These are phyloP conservation scores for Serinus canaria DNA, from an alignment of 2,113 vertebrate species.

Conservation along the genomic window DNA sequence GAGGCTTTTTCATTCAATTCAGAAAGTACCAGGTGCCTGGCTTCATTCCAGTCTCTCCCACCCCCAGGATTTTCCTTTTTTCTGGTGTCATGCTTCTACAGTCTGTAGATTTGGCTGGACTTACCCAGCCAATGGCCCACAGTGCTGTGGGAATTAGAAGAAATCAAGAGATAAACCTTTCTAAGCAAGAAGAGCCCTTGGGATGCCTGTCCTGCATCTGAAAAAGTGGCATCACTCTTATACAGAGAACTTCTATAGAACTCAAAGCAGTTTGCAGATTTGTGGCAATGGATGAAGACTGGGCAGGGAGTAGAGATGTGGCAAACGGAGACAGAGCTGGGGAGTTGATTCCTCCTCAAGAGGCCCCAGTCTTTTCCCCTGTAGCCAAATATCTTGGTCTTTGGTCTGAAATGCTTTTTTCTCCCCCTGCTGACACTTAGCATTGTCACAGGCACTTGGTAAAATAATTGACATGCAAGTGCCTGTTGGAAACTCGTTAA, in stretches of 20 bases:
- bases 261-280: neutral
- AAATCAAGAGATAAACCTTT: neutral
- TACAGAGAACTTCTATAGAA: neutral
- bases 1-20: neutral
- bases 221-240: neutral
- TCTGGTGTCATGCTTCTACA: neutral
- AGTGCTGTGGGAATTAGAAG: neutral
- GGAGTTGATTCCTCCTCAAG: neutral
- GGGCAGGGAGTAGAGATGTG: neutral
- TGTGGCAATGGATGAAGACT: neutral
- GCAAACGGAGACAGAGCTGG: neutral
- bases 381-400: neutral
- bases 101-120: neutral
- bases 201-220: neutral
- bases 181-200: neutral
- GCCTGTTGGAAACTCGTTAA: neutral
- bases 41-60: neutral
- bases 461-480: constrained; percentile 44
- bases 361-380: neutral
- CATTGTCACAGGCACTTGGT: neutral
- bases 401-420: neutral
- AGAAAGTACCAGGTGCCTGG: neutral
- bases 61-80: neutral
- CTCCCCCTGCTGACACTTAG: neutral
- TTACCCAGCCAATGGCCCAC: neutral